Evolutionary conservation across 2,113 vertebrate genomes (phyloP).

Genomic region (Promerops cafer): DNA sequence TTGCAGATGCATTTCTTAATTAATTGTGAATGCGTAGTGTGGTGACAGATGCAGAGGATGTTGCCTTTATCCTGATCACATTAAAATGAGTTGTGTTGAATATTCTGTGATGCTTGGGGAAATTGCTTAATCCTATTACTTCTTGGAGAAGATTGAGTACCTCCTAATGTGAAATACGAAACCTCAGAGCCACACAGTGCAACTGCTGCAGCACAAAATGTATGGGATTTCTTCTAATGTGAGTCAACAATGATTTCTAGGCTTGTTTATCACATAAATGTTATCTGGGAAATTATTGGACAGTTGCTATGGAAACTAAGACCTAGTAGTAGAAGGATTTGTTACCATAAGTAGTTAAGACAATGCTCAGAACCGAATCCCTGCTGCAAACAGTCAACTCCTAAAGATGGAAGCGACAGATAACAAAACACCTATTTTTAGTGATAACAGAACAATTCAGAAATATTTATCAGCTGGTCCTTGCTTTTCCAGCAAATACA

Average conservation of each 20-base stretch:
- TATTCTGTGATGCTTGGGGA: slow-evolving; percentile 55
- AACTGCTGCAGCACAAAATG: not conserved
- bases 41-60: slow-evolving; percentile 38
- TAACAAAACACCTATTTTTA: slow-evolving; percentile 44
- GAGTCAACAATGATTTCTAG: slow-evolving; percentile 63
- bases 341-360: slow-evolving; percentile 58
- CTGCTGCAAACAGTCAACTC: slow-evolving; percentile 32
- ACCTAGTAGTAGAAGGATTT: slow-evolving; percentile 25
- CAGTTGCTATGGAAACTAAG: slow-evolving; percentile 60
- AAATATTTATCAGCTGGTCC: slow-evolving; percentile 28
- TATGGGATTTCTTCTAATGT: slow-evolving; percentile 46
- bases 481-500: not conserved
- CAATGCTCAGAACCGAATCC: slow-evolving; percentile 29
- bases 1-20: slow-evolving; percentile 56
- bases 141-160: slow-evolving; percentile 46
- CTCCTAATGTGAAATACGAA: slow-evolving; percentile 53
- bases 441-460: slow-evolving; percentile 56
- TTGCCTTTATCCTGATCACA: slow-evolving; percentile 51
- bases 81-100: slow-evolving; percentile 56
- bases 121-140: slow-evolving; percentile 63
- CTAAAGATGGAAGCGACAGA: slow-evolving; percentile 47
- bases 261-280: slow-evolving; percentile 68
- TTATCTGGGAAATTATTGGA: slow-evolving; percentile 68
- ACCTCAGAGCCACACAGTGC: slow-evolving; percentile 13
- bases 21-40: slow-evolving; percentile 27